Conservation (phyloP, 23 tunicate genomes). For the Botrylloides violaceus region DNA sequence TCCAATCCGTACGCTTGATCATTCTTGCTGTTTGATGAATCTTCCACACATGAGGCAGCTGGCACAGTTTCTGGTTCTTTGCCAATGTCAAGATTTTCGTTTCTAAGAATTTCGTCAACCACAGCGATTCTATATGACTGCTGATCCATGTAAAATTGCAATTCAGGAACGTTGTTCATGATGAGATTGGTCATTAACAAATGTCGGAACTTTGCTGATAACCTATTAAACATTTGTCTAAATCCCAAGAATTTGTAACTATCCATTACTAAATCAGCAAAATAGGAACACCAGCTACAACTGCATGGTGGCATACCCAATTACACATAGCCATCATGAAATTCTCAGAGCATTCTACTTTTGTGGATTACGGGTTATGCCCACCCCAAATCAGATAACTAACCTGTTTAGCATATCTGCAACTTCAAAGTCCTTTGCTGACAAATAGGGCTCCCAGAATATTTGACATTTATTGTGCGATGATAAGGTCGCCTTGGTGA, state of each 20-base stretch:
- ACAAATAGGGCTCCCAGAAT: slow-evolving; percentile 4
- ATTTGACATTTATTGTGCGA: slow-evolving; percentile 4
- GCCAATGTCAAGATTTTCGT: not conserved
- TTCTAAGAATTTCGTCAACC: not conserved
- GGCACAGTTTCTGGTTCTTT: not conserved
- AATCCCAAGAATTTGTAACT: too few relatives aligned
- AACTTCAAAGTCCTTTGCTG: slow-evolving; percentile 6
- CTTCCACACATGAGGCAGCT: not conserved
- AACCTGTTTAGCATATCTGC: not conserved
- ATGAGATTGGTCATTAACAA: not conserved
- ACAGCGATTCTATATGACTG: not conserved
- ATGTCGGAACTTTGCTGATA: slow-evolving; percentile 7
- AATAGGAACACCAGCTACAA: too few relatives aligned
- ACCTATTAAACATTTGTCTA: not conserved
- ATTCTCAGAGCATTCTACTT: too few relatives aligned
- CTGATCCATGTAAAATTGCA: not conserved
- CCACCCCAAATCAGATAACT: too few relatives aligned
- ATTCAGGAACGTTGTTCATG: not conserved
- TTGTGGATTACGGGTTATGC: too few relatives aligned
- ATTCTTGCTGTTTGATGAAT: not conserved
- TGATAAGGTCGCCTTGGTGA: not conserved
- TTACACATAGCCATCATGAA: too few relatives aligned
- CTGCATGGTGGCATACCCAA: too few relatives aligned
- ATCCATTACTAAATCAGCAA: too few relatives aligned
- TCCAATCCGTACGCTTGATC: not conserved